Evolutionary conservation across 2,113 vertebrate genomes (phyloP), one percentile per base, ranked within the genome.

Genomic region (Nicator chloris): DNA sequence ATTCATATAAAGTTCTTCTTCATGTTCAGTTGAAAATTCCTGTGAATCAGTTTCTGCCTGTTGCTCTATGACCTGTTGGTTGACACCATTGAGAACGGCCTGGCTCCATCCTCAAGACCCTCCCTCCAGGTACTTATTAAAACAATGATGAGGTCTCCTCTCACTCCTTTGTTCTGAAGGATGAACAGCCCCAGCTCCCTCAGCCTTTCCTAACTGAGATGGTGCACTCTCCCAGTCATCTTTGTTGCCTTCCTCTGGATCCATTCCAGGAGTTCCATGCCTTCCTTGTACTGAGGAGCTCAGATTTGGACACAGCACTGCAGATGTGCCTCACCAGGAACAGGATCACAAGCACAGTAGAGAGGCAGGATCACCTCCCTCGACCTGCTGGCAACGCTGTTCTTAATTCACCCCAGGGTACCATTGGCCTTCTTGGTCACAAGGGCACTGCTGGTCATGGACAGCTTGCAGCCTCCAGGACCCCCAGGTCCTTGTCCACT

Each of bases 401-500:
- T 65, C 50, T 31, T 27, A 22, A 65, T 33, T 26, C 27, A 60
- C 4, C 4, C 19, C 33, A 44, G 33, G 27, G 5, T 1, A 1
- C 22, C 37, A 44, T 0, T 57, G 22, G 26, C 5, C 21, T 42
- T 50, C 21, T 8, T 50, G 53, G 27, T 8, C 27, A 13, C 31
- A 80, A 12, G 40, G 42, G 21, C 42, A 13, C 50, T 65, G 37
- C 31, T 50, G 59, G 22, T 20, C 44, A 33, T 1, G 10, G 51
- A 72, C 27, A 65, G 27, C 31, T 57, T 37, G 27, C 2, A 37
- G 3, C 59, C 68, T 65, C 31, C 31, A 56, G 42, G 2, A 56
- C 6, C 4, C 22, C 31, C 3, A 5, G 12, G 22, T 44, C 37
- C 22, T 37, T 57, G 1, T 33, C 59, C 8, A 4, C 59, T 1